Base-by-base conservation (phyloP, 2,888 invertebrate species). In the Lasioglossum leucozonium region DNA sequence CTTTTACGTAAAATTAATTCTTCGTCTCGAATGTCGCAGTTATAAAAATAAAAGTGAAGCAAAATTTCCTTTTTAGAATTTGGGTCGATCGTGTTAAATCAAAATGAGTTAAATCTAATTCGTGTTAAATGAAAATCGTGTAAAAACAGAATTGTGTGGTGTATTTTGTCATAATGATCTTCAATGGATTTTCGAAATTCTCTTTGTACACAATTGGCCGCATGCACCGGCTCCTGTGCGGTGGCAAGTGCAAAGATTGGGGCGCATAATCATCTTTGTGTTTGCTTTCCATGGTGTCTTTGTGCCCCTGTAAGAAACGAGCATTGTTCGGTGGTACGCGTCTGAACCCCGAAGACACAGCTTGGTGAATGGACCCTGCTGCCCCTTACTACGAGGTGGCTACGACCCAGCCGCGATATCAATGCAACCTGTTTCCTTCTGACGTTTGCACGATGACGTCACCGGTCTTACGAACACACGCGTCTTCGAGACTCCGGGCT, bases 391-490 rank as follows among this genome's bases (percentile, higher is more conserved):
- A 67, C 65, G 47, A 58, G 26, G 69, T 55, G 62, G 26, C 44
- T 30, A 58, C 75, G 47, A 40, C 69, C 69, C 69, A n/a, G 44
- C 72, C 65, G 58, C 69, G 67, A 74, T 51, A 42, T 72, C 86
- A 67, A 82, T 81, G 73, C 87, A 92, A 92, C 91, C 91, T 90
- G 90, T 86, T 80, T 79, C 78, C 69, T 90, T 88, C 84, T 90
- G 88, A 89, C 84, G 82, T 87, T 67, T 75, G 55, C 77, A 81
- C 78, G 82, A 72, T 92, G 91, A 93, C 92, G 92, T 93, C 92
- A 92, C 81, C 51, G 30, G 79, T 83, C 87, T 91, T 85, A 84
- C 85, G 78, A 83, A 88, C 86, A 84, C 83, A 84, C 84, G 34
- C 81, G 73, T 89, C 90, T 87, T 86, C 34, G 73, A 84, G 82